These are phyloP conservation scores for Fratercula arctica DNA, from an alignment of 2,797 vertebrate species.

Conservation along the genomic window DNA sequence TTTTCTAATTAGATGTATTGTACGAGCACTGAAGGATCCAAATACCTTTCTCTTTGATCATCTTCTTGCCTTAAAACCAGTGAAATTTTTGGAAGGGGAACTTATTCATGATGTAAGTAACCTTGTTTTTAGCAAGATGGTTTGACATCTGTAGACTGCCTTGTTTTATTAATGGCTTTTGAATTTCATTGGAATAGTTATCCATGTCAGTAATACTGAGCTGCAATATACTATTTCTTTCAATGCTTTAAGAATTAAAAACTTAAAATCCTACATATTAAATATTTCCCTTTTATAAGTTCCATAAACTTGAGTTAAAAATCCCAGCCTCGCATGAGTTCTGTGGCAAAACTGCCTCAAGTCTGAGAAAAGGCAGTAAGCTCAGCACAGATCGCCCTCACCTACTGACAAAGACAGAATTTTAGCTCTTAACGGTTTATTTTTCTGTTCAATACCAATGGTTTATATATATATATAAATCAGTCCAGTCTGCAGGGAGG, in stretches of 20 bases:
- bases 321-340: neutral
- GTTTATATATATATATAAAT: neutral
- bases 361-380: neutral
- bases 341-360: neutral
- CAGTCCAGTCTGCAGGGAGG: neutral
- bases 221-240: neutral
- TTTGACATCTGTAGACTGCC: neutral
- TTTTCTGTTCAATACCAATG: neutral
- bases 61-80: conserved; percentile 95
- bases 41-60: conserved; percentile 98
- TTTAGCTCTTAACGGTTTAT: neutral
- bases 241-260: neutral
- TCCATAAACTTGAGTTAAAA: neutral
- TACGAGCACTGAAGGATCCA: conserved; percentile 94
- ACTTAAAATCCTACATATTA: neutral
- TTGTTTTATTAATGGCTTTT: neutral
- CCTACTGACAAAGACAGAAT: neutral
- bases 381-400: neutral
- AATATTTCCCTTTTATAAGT: neutral
- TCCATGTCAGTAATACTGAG: neutral
- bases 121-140: neutral
- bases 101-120: conserved; percentile 97
- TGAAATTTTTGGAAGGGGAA: conserved; percentile 98
- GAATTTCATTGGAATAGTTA: neutral
- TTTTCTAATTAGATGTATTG: conserved; percentile 87